These are phyloP conservation scores for Perithous albicinctus DNA, from an alignment of 2,888 invertebrate species.

Conservation along the genomic window DNA sequence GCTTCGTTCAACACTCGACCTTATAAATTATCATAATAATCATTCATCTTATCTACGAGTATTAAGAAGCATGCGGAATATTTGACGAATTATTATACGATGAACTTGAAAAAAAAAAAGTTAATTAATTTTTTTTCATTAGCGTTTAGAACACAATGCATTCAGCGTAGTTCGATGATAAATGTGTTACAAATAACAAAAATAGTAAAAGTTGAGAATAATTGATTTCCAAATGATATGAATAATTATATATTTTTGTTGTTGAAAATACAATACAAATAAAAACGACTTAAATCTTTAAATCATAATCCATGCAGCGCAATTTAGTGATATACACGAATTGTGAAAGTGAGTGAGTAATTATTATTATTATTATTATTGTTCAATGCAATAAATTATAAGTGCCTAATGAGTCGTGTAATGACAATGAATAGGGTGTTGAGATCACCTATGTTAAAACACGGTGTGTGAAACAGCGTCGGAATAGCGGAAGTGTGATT, in stretches of 20 bases:
- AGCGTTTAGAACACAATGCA: background rate
- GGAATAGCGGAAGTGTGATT: slow-evolving; percentile 60
- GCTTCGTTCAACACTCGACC: slow-evolving; percentile 57
- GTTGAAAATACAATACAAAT: too few relatives aligned
- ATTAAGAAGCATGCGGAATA: slow-evolving; percentile 5
- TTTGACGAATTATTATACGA: too few relatives aligned
- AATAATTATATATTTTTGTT: too few relatives aligned
- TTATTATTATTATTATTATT: background rate
- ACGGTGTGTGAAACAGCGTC: slow-evolving; percentile 19
- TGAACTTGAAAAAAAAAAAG: background rate
- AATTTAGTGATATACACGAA: background rate
- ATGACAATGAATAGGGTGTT: background rate
- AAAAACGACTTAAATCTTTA: too few relatives aligned
- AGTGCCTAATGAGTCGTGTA: background rate
- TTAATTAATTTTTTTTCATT: background rate
- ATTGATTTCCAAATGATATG: background rate
- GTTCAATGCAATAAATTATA: background rate
- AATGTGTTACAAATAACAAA: background rate
- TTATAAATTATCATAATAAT: slow-evolving; percentile 58
- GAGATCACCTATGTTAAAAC: background rate
- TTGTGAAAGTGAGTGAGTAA: background rate
- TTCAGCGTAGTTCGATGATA: background rate
- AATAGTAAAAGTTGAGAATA: background rate
- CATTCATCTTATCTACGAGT: slow-evolving; percentile 27
- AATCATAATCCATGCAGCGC: background rate